Conservation (phyloP, 1,140 invertebrate species). For the Drosophila bocki region DNA sequence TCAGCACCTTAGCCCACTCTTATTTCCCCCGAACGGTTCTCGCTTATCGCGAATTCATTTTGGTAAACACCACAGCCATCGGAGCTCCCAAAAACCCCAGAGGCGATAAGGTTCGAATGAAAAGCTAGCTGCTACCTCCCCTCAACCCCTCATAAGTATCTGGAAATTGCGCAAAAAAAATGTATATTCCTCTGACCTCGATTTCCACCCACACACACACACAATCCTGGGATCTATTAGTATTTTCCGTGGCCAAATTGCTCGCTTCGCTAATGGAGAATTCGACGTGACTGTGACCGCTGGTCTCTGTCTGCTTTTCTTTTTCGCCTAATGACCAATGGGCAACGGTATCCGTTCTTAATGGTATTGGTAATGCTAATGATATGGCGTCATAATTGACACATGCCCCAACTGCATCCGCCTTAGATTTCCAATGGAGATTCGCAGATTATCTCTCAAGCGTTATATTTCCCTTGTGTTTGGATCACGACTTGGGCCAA, state of each 20-base stretch:
- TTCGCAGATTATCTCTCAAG: not conserved
- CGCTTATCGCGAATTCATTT: conserved; percentile 72
- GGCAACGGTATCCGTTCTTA: conserved; percentile 59
- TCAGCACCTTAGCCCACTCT: conserved; percentile 32
- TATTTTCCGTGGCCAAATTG: conserved; percentile 34
- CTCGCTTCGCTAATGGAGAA: conserved; percentile 30
- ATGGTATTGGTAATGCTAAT: conserved; percentile 52
- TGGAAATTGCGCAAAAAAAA: conserved; percentile 26
- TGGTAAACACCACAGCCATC: conserved; percentile 43
- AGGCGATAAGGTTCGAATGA: conserved; percentile 28
- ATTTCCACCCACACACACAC: conserved; percentile 28
- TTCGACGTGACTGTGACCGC: conserved; percentile 32
- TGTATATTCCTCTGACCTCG: conserved; percentile 38
- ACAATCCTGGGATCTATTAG: conserved; percentile 11
- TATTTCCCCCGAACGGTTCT: conserved; percentile 7
- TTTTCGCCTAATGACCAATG: conserved; percentile 59
- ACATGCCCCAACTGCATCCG: conserved; percentile 79
- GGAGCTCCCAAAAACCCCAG: not conserved
- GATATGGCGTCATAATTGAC: conserved; percentile 82
- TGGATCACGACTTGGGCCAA: conserved; percentile 58
- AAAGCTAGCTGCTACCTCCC: conserved; percentile 1
- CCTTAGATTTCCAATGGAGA: conserved; percentile 41
- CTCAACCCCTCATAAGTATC: not conserved
- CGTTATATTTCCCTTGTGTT: conserved; percentile 1
- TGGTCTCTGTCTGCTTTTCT: conserved; percentile 5